Evolutionary conservation across 2,888 invertebrate species (phyloP), one percentile per base, ranked within the genome.

Genomic region (Nomada hirtipes): DNA sequence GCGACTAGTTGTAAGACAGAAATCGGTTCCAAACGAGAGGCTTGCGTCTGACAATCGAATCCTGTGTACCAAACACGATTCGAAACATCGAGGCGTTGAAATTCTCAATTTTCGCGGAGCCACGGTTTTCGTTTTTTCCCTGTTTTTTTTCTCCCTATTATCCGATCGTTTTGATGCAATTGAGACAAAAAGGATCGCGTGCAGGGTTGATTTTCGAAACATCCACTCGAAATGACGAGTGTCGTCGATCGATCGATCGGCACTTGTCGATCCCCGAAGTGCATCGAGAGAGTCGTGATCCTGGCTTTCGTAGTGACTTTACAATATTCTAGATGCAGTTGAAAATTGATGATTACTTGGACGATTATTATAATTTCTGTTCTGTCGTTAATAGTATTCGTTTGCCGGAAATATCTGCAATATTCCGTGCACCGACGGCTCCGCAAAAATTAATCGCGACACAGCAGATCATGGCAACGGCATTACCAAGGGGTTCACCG

Each of bases 261-360:
- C 42, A 13, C 53, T 70, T 42, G 57, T 26, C 55, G 76, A 84
- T 81, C 26, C 67, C 50, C 75, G 52, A 67, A 85, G 71, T 1
- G 67, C 53, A 53, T 73, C 72, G 73, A 76, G 76, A 67, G 73
- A 76, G 79, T 80, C 84, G 70, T 20, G 79, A 76, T 84, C 73
- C 76, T 60, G 68, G 53, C 36, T 36, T 23, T 15, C n/a, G 50
- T 67, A 77, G 74, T 73, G 57, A 68, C 53, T 65, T 63, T 76
- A 52, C 44, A 13, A 13, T 36, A 60, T 53, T 15, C 57, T 10
- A 7, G 20, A 29, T 10, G 10, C 13, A 3, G 13, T n/a, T 18
- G 7, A 61, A 60, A 26, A 52, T n/a, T n/a, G 0, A 29, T 29
- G 4, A 4, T 29, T 4, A 29, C 4, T 29, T 4, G 29, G 29